A percentile compares a stretch with the other conserved stretches of the same genome.
These are phyloP conservation scores for Brachymystax lenok DNA, from an alignment of 2,797 vertebrate genomes.

Conservation along the genomic window DNA sequence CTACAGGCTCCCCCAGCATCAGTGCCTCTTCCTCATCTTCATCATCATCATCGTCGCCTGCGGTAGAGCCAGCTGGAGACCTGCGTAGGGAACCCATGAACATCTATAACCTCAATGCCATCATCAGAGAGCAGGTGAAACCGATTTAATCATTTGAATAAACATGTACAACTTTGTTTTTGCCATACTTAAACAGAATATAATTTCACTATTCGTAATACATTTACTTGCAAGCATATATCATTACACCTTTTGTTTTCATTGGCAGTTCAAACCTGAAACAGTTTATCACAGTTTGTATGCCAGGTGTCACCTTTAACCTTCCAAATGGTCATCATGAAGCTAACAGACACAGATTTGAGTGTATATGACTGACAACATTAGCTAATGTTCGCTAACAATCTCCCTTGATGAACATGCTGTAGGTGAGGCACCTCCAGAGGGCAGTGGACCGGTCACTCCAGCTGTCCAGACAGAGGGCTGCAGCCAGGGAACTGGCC, in stretches of 20 bases:
- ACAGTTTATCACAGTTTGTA: not conserved
- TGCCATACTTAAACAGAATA: not conserved
- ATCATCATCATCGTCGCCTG: constrained; percentile 83
- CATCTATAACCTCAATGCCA: constrained; percentile 95
- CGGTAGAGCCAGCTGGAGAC: constrained; percentile 83
- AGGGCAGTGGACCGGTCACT: constrained; percentile 91
- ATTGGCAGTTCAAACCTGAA: not conserved
- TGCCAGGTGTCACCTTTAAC: not conserved
- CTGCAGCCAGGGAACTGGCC: constrained; percentile 86
- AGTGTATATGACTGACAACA: not conserved
- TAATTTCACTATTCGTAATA: not conserved
- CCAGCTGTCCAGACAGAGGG: constrained; percentile 90
- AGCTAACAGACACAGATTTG: not conserved
- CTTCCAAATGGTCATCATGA: not conserved
- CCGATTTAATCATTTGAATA: not conserved
- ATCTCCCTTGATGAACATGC: not conserved
- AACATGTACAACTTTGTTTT: not conserved
- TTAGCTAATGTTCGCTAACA: not conserved
- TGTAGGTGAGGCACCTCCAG: constrained; percentile 90
- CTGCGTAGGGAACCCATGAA: constrained; percentile 94
- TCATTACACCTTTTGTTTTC: not conserved
- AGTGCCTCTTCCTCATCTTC: constrained; percentile 82
- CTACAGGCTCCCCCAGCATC: constrained; percentile 67
- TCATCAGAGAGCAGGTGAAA: constrained; percentile 90
- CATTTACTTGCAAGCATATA: not conserved